Evolutionary conservation across 2,113 vertebrate species (phyloP).

Genomic region (Phoenicopterus ruber): DNA sequence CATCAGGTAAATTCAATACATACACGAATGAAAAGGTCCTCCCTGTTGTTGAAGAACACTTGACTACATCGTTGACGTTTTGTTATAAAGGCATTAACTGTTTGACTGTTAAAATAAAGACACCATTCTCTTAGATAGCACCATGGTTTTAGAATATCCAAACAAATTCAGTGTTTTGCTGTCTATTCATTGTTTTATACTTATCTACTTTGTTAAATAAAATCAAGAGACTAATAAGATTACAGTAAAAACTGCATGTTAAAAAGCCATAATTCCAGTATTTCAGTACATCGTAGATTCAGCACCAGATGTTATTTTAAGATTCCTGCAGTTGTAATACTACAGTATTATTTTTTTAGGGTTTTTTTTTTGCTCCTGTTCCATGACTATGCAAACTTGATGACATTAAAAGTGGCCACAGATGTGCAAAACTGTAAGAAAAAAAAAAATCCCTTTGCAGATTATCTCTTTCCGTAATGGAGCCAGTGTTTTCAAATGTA

Average conservation of each 20-base stretch:
- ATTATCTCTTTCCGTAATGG: slow-evolving; percentile 53
- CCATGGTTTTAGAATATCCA: slow-evolving; percentile 82
- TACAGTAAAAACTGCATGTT: slow-evolving; percentile 77
- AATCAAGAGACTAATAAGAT: slow-evolving; percentile 72
- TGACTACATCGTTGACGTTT: slow-evolving; percentile 63
- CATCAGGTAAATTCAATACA: slow-evolving; percentile 65
- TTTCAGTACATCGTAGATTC: slow-evolving; percentile 80
- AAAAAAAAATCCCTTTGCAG: slow-evolving; percentile 45
- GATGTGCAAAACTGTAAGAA: slow-evolving; percentile 60
- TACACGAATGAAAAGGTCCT: slow-evolving; percentile 61
- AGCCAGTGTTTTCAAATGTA: slow-evolving; percentile 70
- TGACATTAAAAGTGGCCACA: slow-evolving; percentile 78
- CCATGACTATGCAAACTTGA: slow-evolving; percentile 72
- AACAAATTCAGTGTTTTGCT: slow-evolving; percentile 86
- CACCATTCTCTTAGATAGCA: slow-evolving; percentile 85
- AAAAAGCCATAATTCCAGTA: slow-evolving; percentile 88
- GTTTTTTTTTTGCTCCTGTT: slow-evolving; percentile 71
- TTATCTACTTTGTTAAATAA: slow-evolving; percentile 77
- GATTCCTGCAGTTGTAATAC: slow-evolving; percentile 71
- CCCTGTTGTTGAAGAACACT: slow-evolving; percentile 47
- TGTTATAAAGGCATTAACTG: slow-evolving; percentile 83
- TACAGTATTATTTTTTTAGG: slow-evolving; percentile 64
- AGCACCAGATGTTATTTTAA: slow-evolving; percentile 89
- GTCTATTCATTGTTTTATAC: slow-evolving; percentile 58
- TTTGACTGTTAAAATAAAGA: slow-evolving; percentile 75